Evolutionary conservation across 1,140 invertebrate species (phyloP).

Genomic region (Babylonia areolata): DNA sequence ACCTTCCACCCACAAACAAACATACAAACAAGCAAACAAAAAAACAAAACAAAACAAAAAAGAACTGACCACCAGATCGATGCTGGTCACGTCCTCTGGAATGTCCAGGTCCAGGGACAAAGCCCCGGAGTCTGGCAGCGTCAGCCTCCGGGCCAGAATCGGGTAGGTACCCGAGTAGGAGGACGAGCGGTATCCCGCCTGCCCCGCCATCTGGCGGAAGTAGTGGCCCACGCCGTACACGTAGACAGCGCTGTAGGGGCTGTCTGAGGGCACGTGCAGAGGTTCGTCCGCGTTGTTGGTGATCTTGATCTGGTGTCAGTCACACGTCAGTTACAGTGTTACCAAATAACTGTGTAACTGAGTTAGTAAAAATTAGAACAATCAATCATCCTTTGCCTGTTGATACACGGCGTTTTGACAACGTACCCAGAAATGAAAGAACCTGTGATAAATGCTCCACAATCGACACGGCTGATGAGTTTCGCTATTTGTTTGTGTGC

Average conservation of each 20-base stretch:
- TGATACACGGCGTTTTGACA: too few relatives aligned
- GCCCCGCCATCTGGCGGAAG: background rate
- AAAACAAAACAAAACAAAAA: background rate
- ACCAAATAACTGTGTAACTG: too few relatives aligned
- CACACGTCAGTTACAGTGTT: too few relatives aligned
- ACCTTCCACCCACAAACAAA: background rate
- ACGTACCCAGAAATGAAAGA: too few relatives aligned
- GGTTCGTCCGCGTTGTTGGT: constrained; percentile 18
- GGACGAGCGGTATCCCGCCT: background rate
- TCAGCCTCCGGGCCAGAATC: constrained; percentile 28
- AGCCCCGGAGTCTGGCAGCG: constrained; percentile 7
- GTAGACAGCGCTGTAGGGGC: constrained; percentile 26
- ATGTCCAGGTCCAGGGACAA: constrained; percentile 34
- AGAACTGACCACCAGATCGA: constrained; percentile 6
- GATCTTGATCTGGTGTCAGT: constrained; percentile 11
- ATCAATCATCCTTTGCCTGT: too few relatives aligned
- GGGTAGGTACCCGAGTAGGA: constrained; percentile 5
- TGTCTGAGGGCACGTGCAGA: constrained; percentile 16
- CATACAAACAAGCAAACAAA: background rate
- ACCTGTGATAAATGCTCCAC: too few relatives aligned
- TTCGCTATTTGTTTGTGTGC: too few relatives aligned
- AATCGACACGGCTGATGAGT: too few relatives aligned
- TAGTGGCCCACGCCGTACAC: constrained; percentile 35
- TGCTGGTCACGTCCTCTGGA: constrained; percentile 13
- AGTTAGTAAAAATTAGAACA: too few relatives aligned